A percentile compares a stretch with the other conserved stretches of the same genome.
Evolutionary conservation across 2,888 invertebrate genomes (phyloP).

Genomic region (Caenorhabditis uteleia): DNA sequence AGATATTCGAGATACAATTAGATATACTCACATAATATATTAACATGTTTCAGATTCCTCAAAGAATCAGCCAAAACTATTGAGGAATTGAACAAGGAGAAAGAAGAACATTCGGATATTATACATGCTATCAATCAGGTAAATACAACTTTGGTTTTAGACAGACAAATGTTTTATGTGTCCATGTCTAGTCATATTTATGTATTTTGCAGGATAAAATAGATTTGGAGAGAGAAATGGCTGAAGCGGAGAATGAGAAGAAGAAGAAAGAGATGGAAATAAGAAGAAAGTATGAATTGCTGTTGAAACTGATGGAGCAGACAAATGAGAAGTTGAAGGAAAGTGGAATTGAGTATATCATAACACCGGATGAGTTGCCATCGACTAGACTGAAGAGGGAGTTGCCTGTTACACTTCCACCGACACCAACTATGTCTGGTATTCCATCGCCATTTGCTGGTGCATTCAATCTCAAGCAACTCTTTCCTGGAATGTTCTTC

Average conservation of each 20-base stretch:
- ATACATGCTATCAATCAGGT: slow-evolving; percentile 65
- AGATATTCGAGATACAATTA: too few relatives aligned
- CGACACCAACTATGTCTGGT: slow-evolving; percentile 2
- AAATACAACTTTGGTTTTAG: not conserved
- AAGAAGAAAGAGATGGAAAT: slow-evolving; percentile 51
- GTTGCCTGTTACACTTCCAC: slow-evolving; percentile 2
- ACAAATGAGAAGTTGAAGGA: slow-evolving; percentile 57
- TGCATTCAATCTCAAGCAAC: slow-evolving; percentile 20
- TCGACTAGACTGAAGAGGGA: slow-evolving; percentile 36
- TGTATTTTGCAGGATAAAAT: slow-evolving; percentile 56
- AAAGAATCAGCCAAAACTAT: slow-evolving; percentile 56
- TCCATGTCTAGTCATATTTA: too few relatives aligned
- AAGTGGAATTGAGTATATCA: slow-evolving; percentile 51
- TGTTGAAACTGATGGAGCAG: slow-evolving; percentile 53
- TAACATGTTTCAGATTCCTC: slow-evolving; percentile 49
- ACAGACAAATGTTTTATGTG: slow-evolving; percentile 1
- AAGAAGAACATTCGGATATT: slow-evolving; percentile 63
- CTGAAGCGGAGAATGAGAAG: slow-evolving; percentile 50
- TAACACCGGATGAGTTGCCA: slow-evolving; percentile 50
- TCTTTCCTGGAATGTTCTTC: slow-evolving; percentile 15
- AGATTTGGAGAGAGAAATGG: slow-evolving; percentile 56
- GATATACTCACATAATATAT: not conserved
- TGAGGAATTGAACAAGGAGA: slow-evolving; percentile 62
- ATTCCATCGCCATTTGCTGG: slow-evolving; percentile 18
- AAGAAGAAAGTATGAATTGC: slow-evolving; percentile 40